Evolutionary conservation across 2,888 invertebrate genomes (phyloP), one percentile per base, ranked within the genome.

Genomic region (Torymus tubicola): DNA sequence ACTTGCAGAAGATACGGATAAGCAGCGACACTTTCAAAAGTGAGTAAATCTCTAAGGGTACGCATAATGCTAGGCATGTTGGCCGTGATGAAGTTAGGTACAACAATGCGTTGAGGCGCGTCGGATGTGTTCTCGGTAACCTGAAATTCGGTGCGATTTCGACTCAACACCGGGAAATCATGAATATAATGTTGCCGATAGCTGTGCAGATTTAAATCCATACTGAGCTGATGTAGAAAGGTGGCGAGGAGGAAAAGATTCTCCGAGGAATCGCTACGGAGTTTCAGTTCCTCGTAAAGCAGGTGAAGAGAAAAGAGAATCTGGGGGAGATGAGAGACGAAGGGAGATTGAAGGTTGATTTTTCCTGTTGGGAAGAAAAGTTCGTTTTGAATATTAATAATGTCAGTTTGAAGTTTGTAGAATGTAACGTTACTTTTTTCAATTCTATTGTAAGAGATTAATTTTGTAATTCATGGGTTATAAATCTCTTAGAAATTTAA

Each of bases 261-360:
- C 77, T 94, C 94, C 67, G 93, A 93, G 84, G 95, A 91, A 0
- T 96, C 91, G 0, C 94, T 93, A 86, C 97, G 96, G 77, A 98
- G 90, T 88, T 98, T 98, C 4, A 97, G 92, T 88, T 98, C 98
- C 92, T 98, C 98, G 87, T 98, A 98, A 0, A 98, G 92, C 52
- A 98, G 92, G 91, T 98, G 98, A 55, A 98, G 92, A 0, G 96
- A 93, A 88, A 94, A 96, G 78, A 97, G 92, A 52, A 98, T 93
- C 73, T 95, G 92, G 8, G 96, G 93, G 13, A 96, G 93, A 85
- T 95, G 94, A 0, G 94, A 93, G 86, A 96, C 97, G 2, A 98
- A 91, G 0, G 94, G 89, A 0, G 96, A 93, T 81, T 93, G 94
- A 0, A 92, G 90, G 85, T 95, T 94, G 79, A 95, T 93, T 85